Evolutionary conservation across 2,113 vertebrate genomes (phyloP), one percentile per base, ranked within the genome.

Genomic region (Orcinus orca): DNA sequence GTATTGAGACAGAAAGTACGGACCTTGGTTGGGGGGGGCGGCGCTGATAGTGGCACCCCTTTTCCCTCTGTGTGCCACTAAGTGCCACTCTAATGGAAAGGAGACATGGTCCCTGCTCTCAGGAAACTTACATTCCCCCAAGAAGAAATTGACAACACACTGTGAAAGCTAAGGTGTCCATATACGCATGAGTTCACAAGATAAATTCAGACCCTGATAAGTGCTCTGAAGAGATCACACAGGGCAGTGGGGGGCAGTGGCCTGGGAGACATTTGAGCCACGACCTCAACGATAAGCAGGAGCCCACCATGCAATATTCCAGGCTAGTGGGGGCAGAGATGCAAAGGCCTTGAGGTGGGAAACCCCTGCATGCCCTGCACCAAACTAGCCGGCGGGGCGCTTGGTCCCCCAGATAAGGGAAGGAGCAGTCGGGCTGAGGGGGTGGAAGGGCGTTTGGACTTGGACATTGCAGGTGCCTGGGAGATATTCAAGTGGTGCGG

Each of bases 11-110:
- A 3, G 88, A 18, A 31, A 21, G 10, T 6, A 0, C 0, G 33
- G 38, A 44, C 15, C 25, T 6, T 36, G 8, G 4, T 17, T 47
- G 36, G 71, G 26, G 6, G 8, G 2, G 5, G 8, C 41, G 36
- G 3, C 10, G 9, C 77, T 18, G 20, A 8, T 1, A 0, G 8
- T 8, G n/a, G 8, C 25, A 0, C 3, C 25, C 20, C 1, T 25
- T 18, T 36, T 44, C 15, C 1, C 58, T 26, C 38, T 1, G 1
- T 11, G 38, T 44, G 1, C 90, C 80, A 50, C 68, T 31, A 71
- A 58, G 29, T 17, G 92, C 31, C 31, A 36, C 74, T 38, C 6
- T 26, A 2, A 8, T 8, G 58, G 62, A 53, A 18, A 33, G 20
- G 6, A 7, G 25, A n/a, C 29, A 41, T 5, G 0, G 1, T 2